Conservation (phyloP, 2,888 invertebrate genomes). For the Polyommatus icarus region DNA sequence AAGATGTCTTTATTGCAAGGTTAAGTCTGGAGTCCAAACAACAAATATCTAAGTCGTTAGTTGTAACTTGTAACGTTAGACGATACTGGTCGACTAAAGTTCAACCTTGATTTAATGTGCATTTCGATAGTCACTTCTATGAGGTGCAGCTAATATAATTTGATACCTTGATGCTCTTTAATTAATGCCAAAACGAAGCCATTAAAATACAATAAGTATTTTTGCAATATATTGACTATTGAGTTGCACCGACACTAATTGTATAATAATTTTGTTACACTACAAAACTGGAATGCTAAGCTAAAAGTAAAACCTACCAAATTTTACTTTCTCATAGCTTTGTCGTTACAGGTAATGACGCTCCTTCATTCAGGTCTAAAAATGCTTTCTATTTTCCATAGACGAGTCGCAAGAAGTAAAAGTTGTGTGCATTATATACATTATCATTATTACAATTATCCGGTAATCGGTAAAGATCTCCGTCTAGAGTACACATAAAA, state of each 20-base stretch:
- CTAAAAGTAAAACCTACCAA: conserved; percentile 11
- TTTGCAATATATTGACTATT: neutral
- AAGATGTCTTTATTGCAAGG: conserved; percentile 11
- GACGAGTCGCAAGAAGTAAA: conserved; percentile 51
- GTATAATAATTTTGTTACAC: neutral
- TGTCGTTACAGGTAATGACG: conserved; percentile 19
- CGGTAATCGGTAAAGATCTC: conserved; percentile 58
- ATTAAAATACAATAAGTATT: neutral
- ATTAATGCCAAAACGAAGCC: neutral
- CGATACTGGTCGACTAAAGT: conserved; percentile 6
- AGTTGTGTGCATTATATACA: conserved; percentile 64
- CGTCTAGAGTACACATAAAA: conserved; percentile 54
- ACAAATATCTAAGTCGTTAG: neutral
- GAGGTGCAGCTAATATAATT: neutral
- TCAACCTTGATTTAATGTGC: neutral
- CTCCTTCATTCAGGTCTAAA: conserved; percentile 42
- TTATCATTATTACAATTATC: conserved; percentile 59
- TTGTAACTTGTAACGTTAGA: conserved; percentile 2
- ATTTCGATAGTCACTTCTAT: neutral
- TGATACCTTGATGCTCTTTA: neutral
- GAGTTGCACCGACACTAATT: neutral
- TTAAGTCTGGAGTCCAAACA: neutral
- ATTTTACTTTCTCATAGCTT: conserved; percentile 13
- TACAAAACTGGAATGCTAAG: neutral
- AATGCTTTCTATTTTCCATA: conserved; percentile 60